Evolutionary conservation across 2,113 vertebrate species (phyloP).

Genomic region (Struthio camelus): DNA sequence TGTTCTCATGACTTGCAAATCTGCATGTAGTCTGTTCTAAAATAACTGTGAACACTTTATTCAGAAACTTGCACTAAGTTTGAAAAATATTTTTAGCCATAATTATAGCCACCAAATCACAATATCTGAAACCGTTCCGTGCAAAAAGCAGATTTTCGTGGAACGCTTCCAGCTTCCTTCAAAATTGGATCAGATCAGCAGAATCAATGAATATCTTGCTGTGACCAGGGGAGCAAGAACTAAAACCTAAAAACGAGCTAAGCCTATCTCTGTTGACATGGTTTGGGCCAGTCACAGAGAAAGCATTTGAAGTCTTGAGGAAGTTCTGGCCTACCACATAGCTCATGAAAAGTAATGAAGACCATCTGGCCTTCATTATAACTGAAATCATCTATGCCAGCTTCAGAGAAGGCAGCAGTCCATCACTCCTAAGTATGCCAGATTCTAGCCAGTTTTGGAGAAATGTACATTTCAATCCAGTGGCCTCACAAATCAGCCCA

Average conservation of each 20-base stretch:
- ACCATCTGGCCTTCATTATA: constrained; percentile 43
- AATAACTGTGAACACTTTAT: background rate
- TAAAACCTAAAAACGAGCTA: background rate
- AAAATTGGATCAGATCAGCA: background rate
- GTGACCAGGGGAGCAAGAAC: background rate
- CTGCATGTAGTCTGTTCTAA: background rate
- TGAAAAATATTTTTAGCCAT: background rate
- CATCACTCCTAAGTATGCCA: background rate
- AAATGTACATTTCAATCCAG: background rate
- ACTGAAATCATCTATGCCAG: constrained; percentile 43
- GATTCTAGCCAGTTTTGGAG: background rate
- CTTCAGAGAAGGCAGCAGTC: constrained; percentile 24
- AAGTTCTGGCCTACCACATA: constrained; percentile 33
- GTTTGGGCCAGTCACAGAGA: background rate
- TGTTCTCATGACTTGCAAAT: background rate
- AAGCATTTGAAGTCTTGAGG: constrained; percentile 18
- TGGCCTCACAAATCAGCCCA: background rate
- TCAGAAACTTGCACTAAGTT: background rate
- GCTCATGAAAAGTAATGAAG: constrained; percentile 40
- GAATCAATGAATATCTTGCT: background rate
- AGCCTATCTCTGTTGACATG: background rate
- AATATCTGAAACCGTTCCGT: background rate
- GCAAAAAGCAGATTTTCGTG: background rate
- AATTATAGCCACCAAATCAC: background rate
- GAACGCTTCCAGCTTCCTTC: background rate